Percentiles rank a stretch among this genome's conserved stretches.
phyloP scores from a whole-genome alignment of 2,888 invertebrate genomes.

The Bibio marci region DNA sequence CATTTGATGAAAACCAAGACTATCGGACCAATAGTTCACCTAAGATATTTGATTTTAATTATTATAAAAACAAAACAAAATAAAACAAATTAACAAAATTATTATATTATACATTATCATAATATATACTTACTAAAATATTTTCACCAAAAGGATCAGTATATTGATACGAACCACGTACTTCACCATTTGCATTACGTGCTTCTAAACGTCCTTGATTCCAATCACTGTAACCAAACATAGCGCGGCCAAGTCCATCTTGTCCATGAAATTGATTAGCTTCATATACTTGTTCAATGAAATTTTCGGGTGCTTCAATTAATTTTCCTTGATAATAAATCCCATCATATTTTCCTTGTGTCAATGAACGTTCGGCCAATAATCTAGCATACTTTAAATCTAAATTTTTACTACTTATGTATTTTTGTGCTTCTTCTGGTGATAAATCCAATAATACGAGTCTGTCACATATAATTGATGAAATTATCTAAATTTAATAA shows the following conservation, averaged over 20 bases:
- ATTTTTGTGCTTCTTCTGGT: slow-evolving; percentile 33
- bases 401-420: slow-evolving; percentile 17
- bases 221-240: slow-evolving; percentile 55
- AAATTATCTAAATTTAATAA: slow-evolving; percentile 15
- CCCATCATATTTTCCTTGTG: slow-evolving; percentile 21
- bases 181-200: slow-evolving; percentile 45
- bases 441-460: slow-evolving; percentile 34
- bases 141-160: slow-evolving; percentile 34
- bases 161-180: slow-evolving; percentile 56
- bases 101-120: too few relatives aligned
- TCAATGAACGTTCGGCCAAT: slow-evolving; percentile 32
- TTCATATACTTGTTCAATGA: slow-evolving; percentile 50
- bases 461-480: slow-evolving; percentile 25
- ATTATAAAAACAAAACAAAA: not conserved
- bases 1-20: slow-evolving; percentile 57
- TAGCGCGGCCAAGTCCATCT: slow-evolving; percentile 50
- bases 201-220: slow-evolving; percentile 58
- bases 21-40: slow-evolving; percentile 51
- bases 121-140: slow-evolving; percentile 29
- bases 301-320: slow-evolving; percentile 45
- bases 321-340: slow-evolving; percentile 34
- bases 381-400: slow-evolving; percentile 36
- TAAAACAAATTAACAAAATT: too few relatives aligned
- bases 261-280: slow-evolving; percentile 58
- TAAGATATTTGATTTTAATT: not conserved